These are phyloP conservation scores for Penelope pileata DNA, from an alignment of 2,113 vertebrate species.

Conservation along the genomic window DNA sequence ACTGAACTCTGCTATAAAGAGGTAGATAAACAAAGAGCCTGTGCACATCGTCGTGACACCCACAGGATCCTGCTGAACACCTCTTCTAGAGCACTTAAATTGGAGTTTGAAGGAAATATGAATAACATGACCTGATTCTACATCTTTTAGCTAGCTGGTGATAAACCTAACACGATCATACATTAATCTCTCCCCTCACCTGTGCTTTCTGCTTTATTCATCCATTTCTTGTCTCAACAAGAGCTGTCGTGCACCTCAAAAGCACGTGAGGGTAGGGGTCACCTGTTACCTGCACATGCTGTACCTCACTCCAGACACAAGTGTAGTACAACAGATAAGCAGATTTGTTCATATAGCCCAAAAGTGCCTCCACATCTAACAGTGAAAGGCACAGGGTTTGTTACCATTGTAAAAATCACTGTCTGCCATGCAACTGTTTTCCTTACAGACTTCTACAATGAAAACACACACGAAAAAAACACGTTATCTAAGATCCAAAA, in stretches of 20 bases:
- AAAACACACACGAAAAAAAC: neutral
- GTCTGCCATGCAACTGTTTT: neutral
- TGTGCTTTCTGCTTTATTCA: neutral
- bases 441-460: neutral
- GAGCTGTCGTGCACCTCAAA: neutral
- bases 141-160: neutral
- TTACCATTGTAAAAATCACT: neutral
- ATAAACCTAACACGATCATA: neutral
- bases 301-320: rapidly evolving
- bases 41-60: neutral
- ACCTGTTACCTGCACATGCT: rapidly evolving
- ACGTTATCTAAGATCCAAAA: neutral
- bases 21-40: neutral
- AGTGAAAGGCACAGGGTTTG: neutral
- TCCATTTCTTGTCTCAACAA: neutral
- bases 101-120: neutral
- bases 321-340: neutral
- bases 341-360: neutral
- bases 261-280: neutral
- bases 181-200: neutral
- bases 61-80: neutral
- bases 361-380: neutral
- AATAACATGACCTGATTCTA: neutral
- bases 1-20: neutral
- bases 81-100: neutral